Evolutionary conservation across 1,140 invertebrate genomes (phyloP), one percentile per base, ranked within the genome.

Genomic region (Monomorium pharaonis): DNA sequence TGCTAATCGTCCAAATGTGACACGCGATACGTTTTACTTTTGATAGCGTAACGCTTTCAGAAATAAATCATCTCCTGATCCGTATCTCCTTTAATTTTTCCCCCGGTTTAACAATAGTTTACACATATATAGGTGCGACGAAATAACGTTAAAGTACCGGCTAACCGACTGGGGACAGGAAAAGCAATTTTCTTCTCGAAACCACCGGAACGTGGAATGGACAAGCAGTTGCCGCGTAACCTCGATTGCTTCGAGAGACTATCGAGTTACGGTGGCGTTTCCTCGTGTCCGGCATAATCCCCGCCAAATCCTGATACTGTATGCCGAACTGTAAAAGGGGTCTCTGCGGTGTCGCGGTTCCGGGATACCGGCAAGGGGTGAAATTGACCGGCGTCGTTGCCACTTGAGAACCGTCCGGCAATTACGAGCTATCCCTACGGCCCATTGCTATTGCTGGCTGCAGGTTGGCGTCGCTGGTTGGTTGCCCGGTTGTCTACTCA

Each of bases 361-460:
- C 78, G 44, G 56, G 62, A 37, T 75, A 69, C 77, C 51, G 54
- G 74, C 47, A 54, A 63, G 84, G 91, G 84, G 84, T 89, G 91
- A 91, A 91, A 92, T 92, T 92, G 91, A 92, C 91, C 91, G 85
- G 56, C 87, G 89, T 87, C 90, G 90, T 90, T 92, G 91, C 87
- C 91, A 92, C 91, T 92, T 90, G 90, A 92, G 87, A 83, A 92
- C 90, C 91, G 83, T 70, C 80, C 87, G 84, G 87, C 86, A 92
- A 92, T 91, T 92, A 92, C 91, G 74, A 89, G 84, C 81, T 65
- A 90, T 92, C 91, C 89, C 89, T 88, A 92, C 89, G 91, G 91
- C 88, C 90, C 90, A 88, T 92, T 92, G 91, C 91, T 91, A 92
- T 89, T 86, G 88, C 87, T 67, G 74, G 74, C 56, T 85, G 88